Evolutionary conservation across 2,888 invertebrate species (phyloP), one percentile per base, ranked within the genome.

Genomic region (Lycocerus yunnanus): DNA sequence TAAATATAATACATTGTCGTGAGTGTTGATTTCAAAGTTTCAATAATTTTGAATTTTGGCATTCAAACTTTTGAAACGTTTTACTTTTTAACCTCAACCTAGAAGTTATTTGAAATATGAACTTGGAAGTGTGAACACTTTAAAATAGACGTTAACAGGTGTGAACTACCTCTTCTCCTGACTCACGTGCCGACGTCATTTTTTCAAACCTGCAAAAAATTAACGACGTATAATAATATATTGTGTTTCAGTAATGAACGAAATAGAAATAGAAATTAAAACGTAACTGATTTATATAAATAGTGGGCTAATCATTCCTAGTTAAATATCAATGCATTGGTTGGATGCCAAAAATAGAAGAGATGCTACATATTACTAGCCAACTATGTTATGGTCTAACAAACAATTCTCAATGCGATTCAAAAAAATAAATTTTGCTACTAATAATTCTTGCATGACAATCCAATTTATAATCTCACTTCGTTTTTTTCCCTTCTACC

Each of bases 281-380:
- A 73, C 72, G 81, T 83, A 84, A 85, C 86, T 86, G 86, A 84
- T 86, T 86, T 87, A 87, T 86, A 87, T 87, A 87, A 87, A 87
- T 86, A 87, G 86, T 87, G 84, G 87, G 87, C 86, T 87, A 87
- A 83, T 85, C 82, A 85, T 85, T 83, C 83, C 82, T 81, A 81
- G 80, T 75, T 85, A 87, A 87, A 87, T 86, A 87, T 86, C 87
- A 86, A 83, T 82, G 79, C 81, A 80, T 87, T 87, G 87, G 86
- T 85, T 77, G 74, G 69, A 73, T 84, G 87, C 87, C 87, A 87
- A 72, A 72, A 75, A 72, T 75, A 72, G 72, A 75, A n/a, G 71
- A 65, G 43, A 69, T 75, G 68, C 43, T 71, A 27, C 63, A 68
- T 66, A 13, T 24, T 65, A 61, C 58, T 66, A 58, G 68, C 69